These are phyloP conservation scores for Ypsolopha scabrella DNA, from an alignment of 2,888 invertebrate genomes.

Conservation along the genomic window DNA sequence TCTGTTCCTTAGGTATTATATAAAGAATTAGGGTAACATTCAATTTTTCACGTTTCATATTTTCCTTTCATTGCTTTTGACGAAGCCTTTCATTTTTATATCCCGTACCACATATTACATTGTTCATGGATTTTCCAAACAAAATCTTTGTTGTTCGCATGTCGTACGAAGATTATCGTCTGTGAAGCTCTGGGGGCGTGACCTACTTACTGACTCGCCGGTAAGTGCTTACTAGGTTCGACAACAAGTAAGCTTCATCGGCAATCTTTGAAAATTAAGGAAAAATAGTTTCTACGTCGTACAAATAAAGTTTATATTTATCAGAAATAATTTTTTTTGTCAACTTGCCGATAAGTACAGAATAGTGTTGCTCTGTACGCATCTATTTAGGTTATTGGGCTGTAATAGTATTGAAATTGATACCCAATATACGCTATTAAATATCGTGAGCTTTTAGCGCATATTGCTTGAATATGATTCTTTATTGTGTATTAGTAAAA, in stretches of 20 bases:
- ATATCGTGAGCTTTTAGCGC: slow-evolving; percentile 38
- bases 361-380: slow-evolving; percentile 40
- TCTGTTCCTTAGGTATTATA: too few relatives aligned
- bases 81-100: too few relatives aligned
- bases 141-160: slow-evolving; percentile 38
- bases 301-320: slow-evolving; percentile 16
- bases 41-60: too few relatives aligned
- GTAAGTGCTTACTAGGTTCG: background rate
- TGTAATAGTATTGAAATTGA: slow-evolving; percentile 38
- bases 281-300: background rate
- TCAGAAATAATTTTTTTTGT: too few relatives aligned
- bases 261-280: background rate
- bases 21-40: too few relatives aligned
- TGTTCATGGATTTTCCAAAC: background rate
- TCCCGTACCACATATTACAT: too few relatives aligned
- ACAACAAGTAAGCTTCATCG: background rate
- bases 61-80: too few relatives aligned
- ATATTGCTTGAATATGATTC: slow-evolving; percentile 36
- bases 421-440: slow-evolving; percentile 32
- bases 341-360: too few relatives aligned
- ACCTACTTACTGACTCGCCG: slow-evolving; percentile 46
- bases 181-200: slow-evolving; percentile 40
- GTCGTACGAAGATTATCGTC: slow-evolving; percentile 41
- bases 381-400: slow-evolving; percentile 48
- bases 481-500: background rate